These are phyloP conservation scores for Tetragnatha montana DNA, from an alignment of 2,888 invertebrate species.

Conservation along the genomic window DNA sequence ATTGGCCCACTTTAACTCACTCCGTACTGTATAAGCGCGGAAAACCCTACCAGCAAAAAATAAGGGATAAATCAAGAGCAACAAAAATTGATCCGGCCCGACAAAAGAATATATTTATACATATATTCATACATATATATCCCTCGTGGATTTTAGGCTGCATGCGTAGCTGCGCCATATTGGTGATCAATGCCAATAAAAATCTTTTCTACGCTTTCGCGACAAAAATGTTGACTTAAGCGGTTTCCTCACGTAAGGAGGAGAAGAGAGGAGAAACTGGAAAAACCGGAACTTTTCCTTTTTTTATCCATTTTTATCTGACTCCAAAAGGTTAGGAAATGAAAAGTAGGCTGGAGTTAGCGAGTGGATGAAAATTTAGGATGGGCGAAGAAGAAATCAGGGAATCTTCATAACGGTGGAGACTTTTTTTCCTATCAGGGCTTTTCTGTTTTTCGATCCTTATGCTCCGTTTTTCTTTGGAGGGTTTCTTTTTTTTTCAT, in stretches of 20 bases:
- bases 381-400: slow-evolving; percentile 37
- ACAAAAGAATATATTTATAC: slow-evolving; percentile 14
- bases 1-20: slow-evolving; percentile 47
- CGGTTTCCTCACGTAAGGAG: slow-evolving; percentile 52
- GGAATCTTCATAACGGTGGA: slow-evolving; percentile 48
- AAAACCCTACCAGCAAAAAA: slow-evolving; percentile 34
- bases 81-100: slow-evolving; percentile 20
- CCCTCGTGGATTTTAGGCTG: slow-evolving; percentile 33
- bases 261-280: slow-evolving; percentile 19
- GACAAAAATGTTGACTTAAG: slow-evolving; percentile 68
- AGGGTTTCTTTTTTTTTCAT: neutral
- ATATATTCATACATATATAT: slow-evolving; percentile 26
- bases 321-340: slow-evolving; percentile 29
- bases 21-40: slow-evolving; percentile 9
- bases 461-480: neutral
- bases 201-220: slow-evolving; percentile 51
- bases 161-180: slow-evolving; percentile 44
- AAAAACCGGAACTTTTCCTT: slow-evolving; percentile 41
- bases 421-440: neutral
- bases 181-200: slow-evolving; percentile 65
- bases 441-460: neutral
- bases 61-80: slow-evolving; percentile 48
- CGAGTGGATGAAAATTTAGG: slow-evolving; percentile 56
- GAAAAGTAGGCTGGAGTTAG: slow-evolving; percentile 35
- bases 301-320: slow-evolving; percentile 6